Conservation (phyloP, 23 tunicate species). For the Trididemnum clinides region DNA sequence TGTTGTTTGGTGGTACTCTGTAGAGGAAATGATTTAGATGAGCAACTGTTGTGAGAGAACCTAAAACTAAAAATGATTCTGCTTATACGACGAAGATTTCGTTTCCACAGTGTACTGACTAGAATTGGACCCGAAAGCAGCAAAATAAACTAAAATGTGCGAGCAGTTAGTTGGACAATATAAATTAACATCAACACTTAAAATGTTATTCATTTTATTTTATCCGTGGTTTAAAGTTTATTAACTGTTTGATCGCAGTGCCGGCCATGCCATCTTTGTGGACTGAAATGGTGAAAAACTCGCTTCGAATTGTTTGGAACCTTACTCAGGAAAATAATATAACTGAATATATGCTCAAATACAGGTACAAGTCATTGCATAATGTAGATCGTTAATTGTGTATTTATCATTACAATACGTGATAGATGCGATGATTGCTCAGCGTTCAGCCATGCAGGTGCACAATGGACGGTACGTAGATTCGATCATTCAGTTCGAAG, state of each 20-base stretch:
- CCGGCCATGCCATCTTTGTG: neutral
- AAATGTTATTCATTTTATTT: neutral
- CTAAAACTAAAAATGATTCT: too few relatives aligned
- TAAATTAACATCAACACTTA: neutral
- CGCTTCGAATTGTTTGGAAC: neutral
- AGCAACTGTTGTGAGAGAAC: too few relatives aligned
- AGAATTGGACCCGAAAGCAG: too few relatives aligned
- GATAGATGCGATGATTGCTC: slow-evolving; percentile 25
- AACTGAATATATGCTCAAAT: neutral
- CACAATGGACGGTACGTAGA: slow-evolving; percentile 33
- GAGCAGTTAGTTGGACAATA: too few relatives aligned
- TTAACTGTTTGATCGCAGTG: neutral
- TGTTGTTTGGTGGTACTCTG: too few relatives aligned
- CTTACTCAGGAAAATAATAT: neutral
- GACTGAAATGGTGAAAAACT: neutral
- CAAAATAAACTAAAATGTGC: too few relatives aligned
- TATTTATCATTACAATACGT: neutral
- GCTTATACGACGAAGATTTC: too few relatives aligned
- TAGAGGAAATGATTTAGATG: too few relatives aligned
- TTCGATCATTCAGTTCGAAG: slow-evolving; percentile 2
- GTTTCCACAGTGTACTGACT: too few relatives aligned
- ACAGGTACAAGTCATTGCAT: neutral
- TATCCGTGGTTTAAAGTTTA: neutral
- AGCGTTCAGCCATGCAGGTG: neutral
- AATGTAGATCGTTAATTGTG: neutral